Base-by-base conservation (phyloP, 2,888 invertebrate species). In the Scaptomyza tumidula region DNA sequence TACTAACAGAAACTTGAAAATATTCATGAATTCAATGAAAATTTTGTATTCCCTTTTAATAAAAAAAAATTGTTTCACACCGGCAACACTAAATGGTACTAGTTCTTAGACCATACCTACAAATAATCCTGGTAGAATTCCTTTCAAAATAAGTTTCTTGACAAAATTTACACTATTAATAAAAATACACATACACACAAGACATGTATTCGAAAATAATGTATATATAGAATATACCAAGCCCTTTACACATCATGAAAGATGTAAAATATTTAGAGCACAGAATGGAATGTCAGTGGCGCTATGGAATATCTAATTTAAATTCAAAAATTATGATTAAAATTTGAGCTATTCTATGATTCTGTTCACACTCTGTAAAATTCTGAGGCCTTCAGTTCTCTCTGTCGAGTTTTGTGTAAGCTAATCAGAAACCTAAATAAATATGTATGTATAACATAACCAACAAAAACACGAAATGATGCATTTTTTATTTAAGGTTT, bases 391-490 rank as follows among this genome's bases (percentile, higher is more conserved):
- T 71, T 57, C 61, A 5, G 24, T 24, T 71, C 60, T 65, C 43
- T 43, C 62, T 50, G 64, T 14, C 35, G 46, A 73, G 61, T 68
- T 59, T 66, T 80, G 66, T 84, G 71, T 77, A 70, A 81, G 68
- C 60, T 62, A 59, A 78, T 64, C 58, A 45, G 54, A 61, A 67
- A 65, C 24, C 35, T 54, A 60, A 80, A 71, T 82, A 80, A 78
- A 82, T 69, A 75, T 75, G 62, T 78, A 80, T 82, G 70, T 80
- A 74, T 55, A 78, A 71, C 70, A 84, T 67, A 63, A 76, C 58
- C 71, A 45, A 64, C 37, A 63, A 50, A 10, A 33, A 31, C 50
- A 49, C 31, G 16, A 41, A 49, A 9, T 19, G 6, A 7, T 6
- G 44, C 41, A 41, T 59, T 31, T 52, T 41, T 5, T 43, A 19